Base-by-base conservation (phyloP, 2,888 invertebrate genomes). In the Imbricaverruca yamaguchii region DNA sequence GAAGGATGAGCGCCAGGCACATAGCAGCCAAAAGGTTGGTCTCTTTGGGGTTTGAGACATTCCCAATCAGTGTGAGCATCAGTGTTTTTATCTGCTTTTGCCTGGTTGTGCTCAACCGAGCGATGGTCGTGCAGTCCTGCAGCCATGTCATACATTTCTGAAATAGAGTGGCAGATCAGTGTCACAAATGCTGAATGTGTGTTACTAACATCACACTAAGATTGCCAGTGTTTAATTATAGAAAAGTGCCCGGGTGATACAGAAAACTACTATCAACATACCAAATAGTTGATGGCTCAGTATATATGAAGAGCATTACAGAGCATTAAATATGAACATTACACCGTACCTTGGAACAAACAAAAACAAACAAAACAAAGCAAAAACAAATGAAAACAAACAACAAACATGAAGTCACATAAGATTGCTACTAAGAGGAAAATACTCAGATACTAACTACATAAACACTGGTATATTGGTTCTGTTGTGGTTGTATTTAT, bases 141-240 rank as follows among this genome's bases (percentile, higher is more conserved):
- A 69, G 25, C 13, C 69, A 69, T 10, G 23, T 69, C 69, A 69
- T 69, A 15, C 69, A 69, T 69, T 69, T 39, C 69, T 69, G 69
- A 69, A 69, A 69, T 15, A 15, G 15, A 69, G 15, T 13, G 13
- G 10, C 11, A 23, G 8, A 25, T 67, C 10, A 23, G 10, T 65
- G 10, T 39, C 39, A 39, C 39, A 39, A 39, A 39, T 39, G 39
- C 39, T 39, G 39, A 39, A 39, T 39, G 18, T 65, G 23, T 12
- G 12, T 12, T 21, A 25, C 6, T 25, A 12, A 13, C 12, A 12
- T n/a, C 21, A 63, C 21, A n/a, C n/a, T 10, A 63, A n/a, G 8
- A 7, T 10, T 21, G 21, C 57, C n/a, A 57, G 15, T 13, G 57
- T 10, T 11, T 11, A 11, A 7, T 11, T 25, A 67, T 67, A 23